A percentile compares a stretch with the other conserved stretches of the same genome.
phyloP scores from a whole-genome alignment of 2,797 vertebrate genomes.

The Sebastes baramenuke region DNA sequence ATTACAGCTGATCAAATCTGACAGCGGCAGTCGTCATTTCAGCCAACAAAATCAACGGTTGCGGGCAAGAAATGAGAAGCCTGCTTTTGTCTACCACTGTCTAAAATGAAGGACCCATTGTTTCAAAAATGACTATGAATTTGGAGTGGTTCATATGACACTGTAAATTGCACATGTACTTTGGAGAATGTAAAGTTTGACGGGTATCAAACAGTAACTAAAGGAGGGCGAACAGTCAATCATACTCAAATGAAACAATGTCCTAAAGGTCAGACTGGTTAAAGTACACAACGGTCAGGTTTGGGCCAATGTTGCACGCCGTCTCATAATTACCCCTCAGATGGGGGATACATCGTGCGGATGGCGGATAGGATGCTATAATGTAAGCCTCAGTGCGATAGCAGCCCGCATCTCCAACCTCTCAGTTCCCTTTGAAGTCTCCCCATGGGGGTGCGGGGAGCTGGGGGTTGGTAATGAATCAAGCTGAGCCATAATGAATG shows the following conservation, averaged over 20 bases:
- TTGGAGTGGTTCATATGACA: neutral
- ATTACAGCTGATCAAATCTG: too few relatives aligned
- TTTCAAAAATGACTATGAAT: too few relatives aligned
- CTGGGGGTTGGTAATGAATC: conserved; percentile 66
- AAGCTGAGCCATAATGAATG: conserved; percentile 68
- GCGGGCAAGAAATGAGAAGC: too few relatives aligned
- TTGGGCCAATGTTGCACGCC: neutral
- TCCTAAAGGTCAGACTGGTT: neutral
- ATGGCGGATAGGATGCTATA: conserved; percentile 33
- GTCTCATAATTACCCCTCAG: conserved; percentile 23
- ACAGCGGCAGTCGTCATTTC: too few relatives aligned
- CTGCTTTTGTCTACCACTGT: too few relatives aligned
- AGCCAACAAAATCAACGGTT: too few relatives aligned
- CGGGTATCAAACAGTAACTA: neutral
- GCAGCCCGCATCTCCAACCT: conserved; percentile 55
- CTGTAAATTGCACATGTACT: neutral
- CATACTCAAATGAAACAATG: neutral
- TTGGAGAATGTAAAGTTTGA: neutral
- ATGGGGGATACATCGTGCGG: conserved; percentile 7
- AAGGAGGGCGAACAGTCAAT: neutral
- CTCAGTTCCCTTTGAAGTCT: conserved; percentile 63
- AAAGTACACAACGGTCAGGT: neutral
- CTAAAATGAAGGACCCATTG: too few relatives aligned
- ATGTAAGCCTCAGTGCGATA: conserved; percentile 39
- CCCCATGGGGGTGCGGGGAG: conserved; percentile 48